Evolutionary conservation across 2,113 vertebrate species (phyloP), one percentile per base, ranked within the genome.

Genomic region (Irena cyanogastra): DNA sequence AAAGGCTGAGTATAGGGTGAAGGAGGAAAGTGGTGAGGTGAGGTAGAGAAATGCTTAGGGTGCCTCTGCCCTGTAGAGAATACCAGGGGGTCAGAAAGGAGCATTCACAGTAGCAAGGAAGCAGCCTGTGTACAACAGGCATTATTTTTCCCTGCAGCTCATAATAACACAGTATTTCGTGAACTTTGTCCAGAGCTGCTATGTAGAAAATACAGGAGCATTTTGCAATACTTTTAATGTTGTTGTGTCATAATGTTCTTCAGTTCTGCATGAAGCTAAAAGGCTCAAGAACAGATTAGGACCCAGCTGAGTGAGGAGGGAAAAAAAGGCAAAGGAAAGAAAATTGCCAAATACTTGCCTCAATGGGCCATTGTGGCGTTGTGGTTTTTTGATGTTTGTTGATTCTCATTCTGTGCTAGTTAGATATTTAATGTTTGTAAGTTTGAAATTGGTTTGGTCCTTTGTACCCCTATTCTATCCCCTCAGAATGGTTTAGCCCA

Each of bases 281-380:
- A 75, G 31, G 35, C 31, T 59, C 33, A 63, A 76, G 77, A 60
- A 87, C 9, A 66, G 20, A 66, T 72, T 81, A 77, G 26, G 7
- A 70, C 12, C 11, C 35, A 7, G 6, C 0, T 82, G 35, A 87
- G 4, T 1, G 1, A 70, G 15, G 7, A 11, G 18, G 24, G 26
- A 57, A 81, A 50, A 45, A 57, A 81, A 77, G 21, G 26, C 31
- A 50, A 69, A 66, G 16, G 37, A 94, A 66, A 13, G 45, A 54
- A 89, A 74, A 54, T 42, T 61, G 23, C 47, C 10, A 52, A 57
- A 72, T 14, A 27, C 60, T 87, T 75, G 39, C 13, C 44, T 87
- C 65, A 71, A 6, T 16, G 27, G 52, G 35, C 45, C n/a, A n/a
- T n/a, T n/a, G n/a, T n/a, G n/a, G n/a, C n/a, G n/a, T n/a, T n/a